Base-by-base conservation (phyloP, 2,797 vertebrate species). In the Cossypha caffra region DNA sequence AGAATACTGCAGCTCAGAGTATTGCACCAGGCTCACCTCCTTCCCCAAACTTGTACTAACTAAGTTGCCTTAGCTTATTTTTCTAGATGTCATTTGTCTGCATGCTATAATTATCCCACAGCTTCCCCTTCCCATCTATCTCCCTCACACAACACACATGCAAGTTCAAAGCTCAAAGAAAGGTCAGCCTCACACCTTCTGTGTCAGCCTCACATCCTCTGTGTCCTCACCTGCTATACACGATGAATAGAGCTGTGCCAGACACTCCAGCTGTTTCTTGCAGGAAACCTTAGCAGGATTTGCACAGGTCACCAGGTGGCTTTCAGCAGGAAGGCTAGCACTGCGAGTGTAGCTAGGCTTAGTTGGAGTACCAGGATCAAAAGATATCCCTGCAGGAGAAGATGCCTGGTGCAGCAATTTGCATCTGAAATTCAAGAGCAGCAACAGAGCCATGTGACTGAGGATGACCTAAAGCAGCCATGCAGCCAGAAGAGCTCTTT, bases 161-260 rank as follows among this genome's bases (percentile, higher is more conserved):
- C 23, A 82, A 79, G 38, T 50, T 51, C 66, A 90, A 85, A 80
- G 66, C 66, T 68, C 75, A 76, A 52, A 77, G 67, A 69, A 63
- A 75, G 16, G 29, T 74, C 63, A 57, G 26, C n/a, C 57, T 78
- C 68, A 17, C 33, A 37, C 57, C 55, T 61, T 43, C 59, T 52
- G 57, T 38, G 29, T 71, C 63, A 57, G 26, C 40, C 57, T 78
- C 71, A 18, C 35, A 35, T 57, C 58, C 54, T 43, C 63, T 52
- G 57, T 38, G 24, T 78, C 61, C 43, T 96, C 96, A 99, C 99
- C 99, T 94, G 99, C 97, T 96, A 99, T 99, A 96, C 99, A 99
- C 0, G 98, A 98, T 55, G 99, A 99, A 95, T 99, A 99, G 31
- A 99, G 96, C 66, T 98, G 98, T 15, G 99, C 98, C 76, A 99